Conservation (phyloP, 30 jellyfish, hydroid and myxozoan genomes). For the Morbakka virulenta region DNA sequence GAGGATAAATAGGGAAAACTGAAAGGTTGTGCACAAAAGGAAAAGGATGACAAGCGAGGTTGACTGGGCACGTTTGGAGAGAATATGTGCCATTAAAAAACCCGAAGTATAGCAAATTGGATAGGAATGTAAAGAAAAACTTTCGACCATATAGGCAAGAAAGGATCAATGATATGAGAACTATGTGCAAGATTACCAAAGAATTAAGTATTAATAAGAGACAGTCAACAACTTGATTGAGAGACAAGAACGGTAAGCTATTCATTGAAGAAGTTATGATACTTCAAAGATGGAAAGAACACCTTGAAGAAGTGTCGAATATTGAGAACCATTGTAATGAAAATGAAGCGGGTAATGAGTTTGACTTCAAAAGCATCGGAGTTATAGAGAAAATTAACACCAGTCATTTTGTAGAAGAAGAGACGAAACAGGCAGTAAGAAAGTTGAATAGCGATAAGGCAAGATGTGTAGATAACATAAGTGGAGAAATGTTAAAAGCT, state of each 20-base stretch:
- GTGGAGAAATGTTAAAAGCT: not conserved
- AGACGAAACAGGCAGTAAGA: not conserved
- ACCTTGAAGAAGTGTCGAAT: not conserved
- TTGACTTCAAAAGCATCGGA: not conserved
- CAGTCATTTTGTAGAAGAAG: not conserved
- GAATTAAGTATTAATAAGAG: not conserved
- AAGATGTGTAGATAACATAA: not conserved
- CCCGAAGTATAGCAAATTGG: not conserved
- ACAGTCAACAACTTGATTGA: not conserved
- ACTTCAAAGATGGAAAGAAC: not conserved
- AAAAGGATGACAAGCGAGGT: not conserved
- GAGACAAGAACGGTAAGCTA: not conserved
- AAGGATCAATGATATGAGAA: not conserved
- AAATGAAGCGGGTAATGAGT: not conserved
- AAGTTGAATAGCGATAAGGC: not conserved
- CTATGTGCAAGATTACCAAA: not conserved
- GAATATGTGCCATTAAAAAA: not conserved
- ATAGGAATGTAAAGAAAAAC: not conserved
- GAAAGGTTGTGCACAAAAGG: not conserved
- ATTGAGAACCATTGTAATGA: not conserved
- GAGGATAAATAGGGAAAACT: not conserved
- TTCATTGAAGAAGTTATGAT: not conserved
- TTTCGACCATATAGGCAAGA: not conserved
- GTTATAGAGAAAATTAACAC: not conserved
- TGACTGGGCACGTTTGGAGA: not conserved